Evolutionary conservation across 2,888 invertebrate genomes (phyloP).

Genomic region (Mylabris sibirica): DNA sequence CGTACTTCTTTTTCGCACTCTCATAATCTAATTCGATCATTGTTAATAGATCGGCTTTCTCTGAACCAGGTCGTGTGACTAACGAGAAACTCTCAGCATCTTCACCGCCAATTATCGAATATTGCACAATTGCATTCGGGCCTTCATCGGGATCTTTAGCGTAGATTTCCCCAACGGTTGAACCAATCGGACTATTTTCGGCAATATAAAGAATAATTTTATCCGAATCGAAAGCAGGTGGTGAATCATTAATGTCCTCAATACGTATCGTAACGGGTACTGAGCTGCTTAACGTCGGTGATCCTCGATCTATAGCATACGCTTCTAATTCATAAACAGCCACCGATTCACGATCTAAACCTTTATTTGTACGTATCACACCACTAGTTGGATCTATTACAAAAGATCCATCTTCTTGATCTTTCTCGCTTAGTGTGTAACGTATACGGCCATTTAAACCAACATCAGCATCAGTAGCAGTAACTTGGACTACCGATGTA

Average conservation of each 20-base stretch:
- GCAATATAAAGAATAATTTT: constrained; percentile 87
- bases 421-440: constrained; percentile 77
- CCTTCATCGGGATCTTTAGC: constrained; percentile 94
- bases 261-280: constrained; percentile 82
- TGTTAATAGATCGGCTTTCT: constrained; percentile 87
- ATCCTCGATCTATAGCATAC: constrained; percentile 87
- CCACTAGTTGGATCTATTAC: constrained; percentile 92
- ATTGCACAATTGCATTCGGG: constrained; percentile 88
- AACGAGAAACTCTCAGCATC: constrained; percentile 87
- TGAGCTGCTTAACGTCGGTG: constrained; percentile 60
- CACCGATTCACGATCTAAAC: constrained; percentile 89
- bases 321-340: constrained; percentile 86
- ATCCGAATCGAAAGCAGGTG: constrained; percentile 88
- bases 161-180: constrained; percentile 88
- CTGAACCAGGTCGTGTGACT: constrained; percentile 81
- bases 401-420: constrained; percentile 87
- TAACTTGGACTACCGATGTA: constrained; percentile 78
- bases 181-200: constrained; percentile 96
- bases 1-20: constrained; percentile 88
- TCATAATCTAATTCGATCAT: constrained; percentile 95
- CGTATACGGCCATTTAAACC: constrained; percentile 88
- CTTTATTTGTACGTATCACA: constrained; percentile 87
- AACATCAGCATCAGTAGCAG: constrained; percentile 84
- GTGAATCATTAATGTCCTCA: constrained; percentile 90
- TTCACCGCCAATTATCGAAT: constrained; percentile 93